Base-by-base conservation (phyloP, 2,113 vertebrate species). In the Protobothrops mucrosquamatus region DNA sequence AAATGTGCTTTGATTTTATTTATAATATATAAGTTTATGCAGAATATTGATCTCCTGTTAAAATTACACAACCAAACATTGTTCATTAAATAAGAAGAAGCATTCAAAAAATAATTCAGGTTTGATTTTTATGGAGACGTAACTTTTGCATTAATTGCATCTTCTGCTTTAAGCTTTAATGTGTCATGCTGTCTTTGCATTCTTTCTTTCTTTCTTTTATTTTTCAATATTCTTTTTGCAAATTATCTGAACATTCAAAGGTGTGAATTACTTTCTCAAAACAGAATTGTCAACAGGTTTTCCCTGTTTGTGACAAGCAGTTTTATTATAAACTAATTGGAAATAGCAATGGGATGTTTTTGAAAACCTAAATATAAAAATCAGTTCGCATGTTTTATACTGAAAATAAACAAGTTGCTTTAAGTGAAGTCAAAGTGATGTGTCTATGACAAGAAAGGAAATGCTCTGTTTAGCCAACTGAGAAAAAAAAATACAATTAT, bases 191-290 rank as follows among this genome's bases (percentile, higher is more conserved):
- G 89, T 26, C 34, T 39, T 12, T 87, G 6, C 20, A 81, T 20
- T 39, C 69, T 87, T 56, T 23, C 22, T 15, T 43, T 56, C 69
- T 43, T 81, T 81, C 6, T 81, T 22, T 69, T 69, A 15, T 29
- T 91, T 91, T 87, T 34, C 11, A 89, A 92, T 57, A 69, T 26
- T 74, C 52, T 24, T 57, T 5, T 64, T 94, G 93, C 56, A 48
- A 92, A 85, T 89, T 87, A 59, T 56, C 1, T 91, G 51, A 92
- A 43, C 52, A 91, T 39, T 91, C 43, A 74, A 14, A 94, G 52
- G 55, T 89, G 51, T 90, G 54, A 90, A 85, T 92, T 90, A 43
- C 85, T 90, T 94, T 92, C 22, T 93, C n/a, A 10, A 93, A 90
- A 90, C n/a, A 87, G 54, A 3, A 12, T 56, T 51, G 85, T 34